Evolutionary conservation across 1,140 invertebrate genomes (phyloP), one percentile per base, ranked within the genome.

Genomic region (Pachypeltis micranthus): DNA sequence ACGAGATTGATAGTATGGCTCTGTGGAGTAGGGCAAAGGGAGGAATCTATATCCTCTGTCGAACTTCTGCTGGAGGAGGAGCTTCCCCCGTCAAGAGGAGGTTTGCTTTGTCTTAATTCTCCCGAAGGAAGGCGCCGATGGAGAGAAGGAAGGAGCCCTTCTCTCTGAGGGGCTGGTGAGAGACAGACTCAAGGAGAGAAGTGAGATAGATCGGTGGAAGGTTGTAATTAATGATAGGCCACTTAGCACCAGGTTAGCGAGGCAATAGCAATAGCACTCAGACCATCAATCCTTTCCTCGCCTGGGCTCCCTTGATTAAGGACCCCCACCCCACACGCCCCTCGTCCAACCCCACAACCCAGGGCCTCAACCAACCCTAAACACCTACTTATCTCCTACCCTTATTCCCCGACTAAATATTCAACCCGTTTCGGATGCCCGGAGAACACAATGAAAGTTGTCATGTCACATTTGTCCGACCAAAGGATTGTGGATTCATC

Each of bases 31-130:
- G n/a, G n/a, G n/a, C n/a, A n/a, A n/a, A n/a, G n/a, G n/a, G n/a
- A n/a, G n/a, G n/a, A n/a, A n/a, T n/a, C n/a, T n/a, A n/a, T n/a
- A n/a, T n/a, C n/a, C n/a, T n/a, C n/a, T n/a, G n/a, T n/a, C n/a
- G n/a, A n/a, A n/a, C n/a, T n/a, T n/a, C n/a, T n/a, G n/a, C n/a
- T n/a, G n/a, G n/a, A n/a, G n/a, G n/a, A n/a, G n/a, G n/a, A n/a
- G n/a, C n/a, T n/a, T n/a, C n/a, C n/a, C 44, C 25, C 28, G 57
- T 59, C 57, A n/a, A n/a, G n/a, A 59, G 29, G 57, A 25, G 16
- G 57, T 59, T 59, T 59, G 59, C 59, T 63, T 63, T 63, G 62
- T 63, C 62, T 63, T 63, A 63, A 63, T 63, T 63, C 62, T 26
- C 19, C 44, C 16, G 51, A 16, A 24, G 21, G 51, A 39, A 34